phyloP scores from a whole-genome alignment of 2,888 invertebrate species.

The Tuberolachnus salignus region DNA sequence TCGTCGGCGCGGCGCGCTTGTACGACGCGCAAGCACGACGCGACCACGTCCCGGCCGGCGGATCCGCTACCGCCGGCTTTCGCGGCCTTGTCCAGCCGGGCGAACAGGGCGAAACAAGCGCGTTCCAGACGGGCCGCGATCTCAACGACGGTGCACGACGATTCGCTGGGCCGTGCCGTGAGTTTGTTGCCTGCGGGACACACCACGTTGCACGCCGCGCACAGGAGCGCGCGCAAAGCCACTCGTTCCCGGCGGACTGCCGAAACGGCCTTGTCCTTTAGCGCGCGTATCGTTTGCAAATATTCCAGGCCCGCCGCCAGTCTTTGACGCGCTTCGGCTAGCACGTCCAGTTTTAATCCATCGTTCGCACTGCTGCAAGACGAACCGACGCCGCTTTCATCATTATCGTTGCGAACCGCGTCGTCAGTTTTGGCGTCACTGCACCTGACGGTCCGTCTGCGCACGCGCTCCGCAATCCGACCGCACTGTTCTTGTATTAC shows the following conservation, averaged over 20 bases:
- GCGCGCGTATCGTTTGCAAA: background rate
- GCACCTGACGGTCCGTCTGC: conserved; percentile 17
- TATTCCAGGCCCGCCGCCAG: conserved; percentile 3
- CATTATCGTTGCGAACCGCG: background rate
- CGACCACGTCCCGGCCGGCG: conserved; percentile 8
- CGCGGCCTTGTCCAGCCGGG: conserved; percentile 5
- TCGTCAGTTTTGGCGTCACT: background rate
- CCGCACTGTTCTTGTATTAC: conserved; percentile 37
- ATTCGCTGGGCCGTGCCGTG: background rate
- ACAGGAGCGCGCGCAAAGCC: background rate
- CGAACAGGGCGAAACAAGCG: conserved; percentile 34
- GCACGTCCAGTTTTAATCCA: background rate
- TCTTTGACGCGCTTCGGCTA: background rate
- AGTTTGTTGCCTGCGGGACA: background rate
- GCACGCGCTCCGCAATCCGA: conserved; percentile 43
- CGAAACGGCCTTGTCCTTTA: background rate
- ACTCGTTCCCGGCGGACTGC: background rate
- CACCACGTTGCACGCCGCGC: conserved; percentile 6
- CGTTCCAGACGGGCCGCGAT: conserved; percentile 12
- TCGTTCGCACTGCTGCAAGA: background rate
- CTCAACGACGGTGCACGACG: background rate
- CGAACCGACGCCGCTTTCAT: background rate
- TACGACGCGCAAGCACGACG: conserved; percentile 29
- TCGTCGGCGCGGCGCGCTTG: background rate
- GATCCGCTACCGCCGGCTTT: background rate